phyloP scores from a whole-genome alignment of 2,888 invertebrate species.

The Philereme transversata region DNA sequence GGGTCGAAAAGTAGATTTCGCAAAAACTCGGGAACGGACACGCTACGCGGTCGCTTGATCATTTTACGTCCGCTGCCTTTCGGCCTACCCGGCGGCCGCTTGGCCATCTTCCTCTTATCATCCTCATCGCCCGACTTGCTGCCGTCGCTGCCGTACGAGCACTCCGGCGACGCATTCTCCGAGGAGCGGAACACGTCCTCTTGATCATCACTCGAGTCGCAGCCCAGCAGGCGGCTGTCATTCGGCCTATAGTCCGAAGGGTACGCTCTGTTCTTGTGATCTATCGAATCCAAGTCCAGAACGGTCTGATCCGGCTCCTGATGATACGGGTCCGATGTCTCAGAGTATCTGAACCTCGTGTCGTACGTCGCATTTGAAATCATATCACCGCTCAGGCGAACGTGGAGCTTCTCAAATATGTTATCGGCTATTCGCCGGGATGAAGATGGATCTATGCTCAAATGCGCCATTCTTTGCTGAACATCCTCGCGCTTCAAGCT shows the following conservation, averaged over 20 bases:
- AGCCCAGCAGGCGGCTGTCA: conserved; percentile 55
- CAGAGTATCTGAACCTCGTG: conserved; percentile 65
- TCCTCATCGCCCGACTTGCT: conserved; percentile 78
- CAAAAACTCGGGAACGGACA: conserved; percentile 92
- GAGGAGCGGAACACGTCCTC: conserved; percentile 68
- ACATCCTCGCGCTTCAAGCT: conserved; percentile 69
- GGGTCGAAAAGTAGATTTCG: conserved; percentile 90
- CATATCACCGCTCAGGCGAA: conserved; percentile 63
- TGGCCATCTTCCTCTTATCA: conserved; percentile 71
- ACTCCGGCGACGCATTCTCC: conserved; percentile 71
- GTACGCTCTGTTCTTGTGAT: conserved; percentile 63
- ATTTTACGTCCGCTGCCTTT: conserved; percentile 77
- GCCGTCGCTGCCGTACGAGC: conserved; percentile 70
- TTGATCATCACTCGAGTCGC: conserved; percentile 75
- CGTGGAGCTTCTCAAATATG: conserved; percentile 69
- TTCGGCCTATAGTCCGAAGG: conserved; percentile 68
- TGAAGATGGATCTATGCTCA: conserved; percentile 57
- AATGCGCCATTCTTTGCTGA: conserved; percentile 62
- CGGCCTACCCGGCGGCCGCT: conserved; percentile 83
- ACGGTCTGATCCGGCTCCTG: conserved; percentile 56
- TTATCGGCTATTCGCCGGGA: conserved; percentile 65
- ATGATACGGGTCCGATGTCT: conserved; percentile 59
- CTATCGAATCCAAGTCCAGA: conserved; percentile 68
- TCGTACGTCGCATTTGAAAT: conserved; percentile 35
- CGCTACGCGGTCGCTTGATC: conserved; percentile 75